These are phyloP conservation scores for Acanthaster planci DNA, from an alignment of 35 echinoderm and acorn worm species.

Conservation along the genomic window DNA sequence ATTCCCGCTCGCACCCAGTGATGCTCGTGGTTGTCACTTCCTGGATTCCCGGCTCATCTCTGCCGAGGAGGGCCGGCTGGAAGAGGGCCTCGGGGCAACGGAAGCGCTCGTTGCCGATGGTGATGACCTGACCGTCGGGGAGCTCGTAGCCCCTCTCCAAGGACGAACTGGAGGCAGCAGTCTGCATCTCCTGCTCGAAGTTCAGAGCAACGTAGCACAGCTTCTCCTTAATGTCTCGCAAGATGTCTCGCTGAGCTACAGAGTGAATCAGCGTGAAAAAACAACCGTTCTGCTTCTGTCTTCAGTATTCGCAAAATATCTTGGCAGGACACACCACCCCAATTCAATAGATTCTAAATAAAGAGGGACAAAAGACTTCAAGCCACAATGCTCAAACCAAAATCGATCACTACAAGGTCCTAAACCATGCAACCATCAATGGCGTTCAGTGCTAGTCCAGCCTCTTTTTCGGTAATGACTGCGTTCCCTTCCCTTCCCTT, in stretches of 20 bases:
- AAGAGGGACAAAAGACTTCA: too few species aligned
- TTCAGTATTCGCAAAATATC: too few species aligned
- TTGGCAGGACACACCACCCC: neutral
- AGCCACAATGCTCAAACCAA: too few species aligned
- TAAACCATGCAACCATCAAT: too few species aligned
- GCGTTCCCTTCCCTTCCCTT: too few species aligned
- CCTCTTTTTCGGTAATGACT: too few species aligned
- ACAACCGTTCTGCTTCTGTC: neutral
- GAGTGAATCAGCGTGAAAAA: constrained; percentile 41
- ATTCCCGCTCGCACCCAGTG: constrained; percentile 84
- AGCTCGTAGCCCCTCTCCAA: constrained; percentile 95
- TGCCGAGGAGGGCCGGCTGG: constrained; percentile 70
- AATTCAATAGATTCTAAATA: neutral
- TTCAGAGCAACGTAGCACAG: constrained; percentile 87
- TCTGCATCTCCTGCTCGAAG: constrained; percentile 88
- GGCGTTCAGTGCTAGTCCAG: too few species aligned
- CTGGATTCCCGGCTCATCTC: constrained; percentile 65
- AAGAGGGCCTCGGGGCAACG: constrained; percentile 72
- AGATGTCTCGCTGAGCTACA: constrained; percentile 57
- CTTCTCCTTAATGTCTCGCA: constrained; percentile 90
- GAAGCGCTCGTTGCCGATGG: constrained; percentile 93
- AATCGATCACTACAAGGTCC: too few species aligned
- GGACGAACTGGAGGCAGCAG: constrained; percentile 77
- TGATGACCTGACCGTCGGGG: constrained; percentile 87
- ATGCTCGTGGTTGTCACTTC: constrained; percentile 83